Evolutionary conservation across 2,113 vertebrate genomes (phyloP), one percentile per base, ranked within the genome.

Genomic region (Cyanoliseus patagonus): DNA sequence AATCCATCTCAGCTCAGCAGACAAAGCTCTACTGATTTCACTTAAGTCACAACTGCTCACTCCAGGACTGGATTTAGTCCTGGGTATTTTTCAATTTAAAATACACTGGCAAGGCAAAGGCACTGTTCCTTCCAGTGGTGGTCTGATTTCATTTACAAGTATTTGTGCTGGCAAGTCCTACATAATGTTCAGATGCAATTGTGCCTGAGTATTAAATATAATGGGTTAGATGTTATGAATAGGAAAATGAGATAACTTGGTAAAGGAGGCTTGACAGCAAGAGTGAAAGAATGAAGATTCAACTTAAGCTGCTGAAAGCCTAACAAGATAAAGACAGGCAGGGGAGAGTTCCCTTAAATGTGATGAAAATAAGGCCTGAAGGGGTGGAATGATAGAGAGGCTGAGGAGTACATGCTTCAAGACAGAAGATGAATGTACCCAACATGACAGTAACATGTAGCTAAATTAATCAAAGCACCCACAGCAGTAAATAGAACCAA

Each of bases 391-490:
- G 97, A 98, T 97, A 98, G 98, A 98, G 98, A 98, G 98, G 98
- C 96, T 98, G 98, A 98, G 97, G 96, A 97, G 97, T 96, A 97
- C 98, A 98, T 97, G 96, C 97, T 97, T 97, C 96, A 97, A 97
- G 98, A 98, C 98, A 98, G 96, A 98, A 98, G 98, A 98, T 97
- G 97, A 98, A 98, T 98, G 98, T 98, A 97, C 97, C 94, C 98
- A 98, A 98, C 98, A 98, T 99, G 98, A 99, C 99, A 99, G 98
- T 97, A 98, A 98, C 98, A 99, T 97, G 97, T 93, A 97, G 97
- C 97, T 98, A 98, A 97, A 99, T 99, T 99, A 99, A 98, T 99
- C 97, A 94, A 97, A 98, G 96, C 92, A 97, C 97, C 93, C 81
- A 69, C 94, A 87, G 96, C 95, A 92, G 87, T 92, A 97, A 97